Evolutionary conservation across 2,888 invertebrate species (phyloP), one percentile per base, ranked within the genome.

Genomic region (Bibio marci): DNA sequence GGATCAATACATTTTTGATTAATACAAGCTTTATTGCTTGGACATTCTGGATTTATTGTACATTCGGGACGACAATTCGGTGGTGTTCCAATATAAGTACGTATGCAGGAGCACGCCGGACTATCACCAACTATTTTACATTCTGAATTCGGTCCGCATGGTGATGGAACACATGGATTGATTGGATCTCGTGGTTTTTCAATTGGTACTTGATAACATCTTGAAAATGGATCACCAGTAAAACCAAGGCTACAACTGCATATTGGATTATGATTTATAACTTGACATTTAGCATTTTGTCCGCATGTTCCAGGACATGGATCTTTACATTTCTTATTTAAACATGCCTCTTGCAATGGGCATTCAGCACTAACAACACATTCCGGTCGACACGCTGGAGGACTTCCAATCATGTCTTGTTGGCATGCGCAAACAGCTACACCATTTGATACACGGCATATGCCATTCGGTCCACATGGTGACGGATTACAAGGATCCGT

Each of bases 301-400:
- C 80, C 85, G 50, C 86, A 86, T 33, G 80, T 75, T 37, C 79
- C 79, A 4, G 69, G 66, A 48, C 83, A 85, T 15, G 83, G 83
- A 60, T 83, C 75, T 30, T 73, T 69, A 53, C 85, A 86, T 62
- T 76, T 80, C 44, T 73, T 71, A 47, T 75, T 75, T 34, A 76
- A 63, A 53, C 85, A 85, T 10, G 83, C 77, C 52, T 71, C 74
- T 43, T 75, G 73, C 39, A 70, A 66, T 2, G 75, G 65, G 56
- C 85, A 86, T 56, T 83, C 82, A 6, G 78, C 73, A 47, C 77
- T 82, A 47, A 77, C 75, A n/a, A 78, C 71, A 50, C 82, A 83
- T 59, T 82, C 81, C 0, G 80, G 80, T 50, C 78, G 67, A 52
- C 82, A 83, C 30, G 72, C 70, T 17, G 74, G 73, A 33, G 85